Base-by-base conservation (phyloP, 2,113 vertebrate genomes). In the Bungarus multicinctus region DNA sequence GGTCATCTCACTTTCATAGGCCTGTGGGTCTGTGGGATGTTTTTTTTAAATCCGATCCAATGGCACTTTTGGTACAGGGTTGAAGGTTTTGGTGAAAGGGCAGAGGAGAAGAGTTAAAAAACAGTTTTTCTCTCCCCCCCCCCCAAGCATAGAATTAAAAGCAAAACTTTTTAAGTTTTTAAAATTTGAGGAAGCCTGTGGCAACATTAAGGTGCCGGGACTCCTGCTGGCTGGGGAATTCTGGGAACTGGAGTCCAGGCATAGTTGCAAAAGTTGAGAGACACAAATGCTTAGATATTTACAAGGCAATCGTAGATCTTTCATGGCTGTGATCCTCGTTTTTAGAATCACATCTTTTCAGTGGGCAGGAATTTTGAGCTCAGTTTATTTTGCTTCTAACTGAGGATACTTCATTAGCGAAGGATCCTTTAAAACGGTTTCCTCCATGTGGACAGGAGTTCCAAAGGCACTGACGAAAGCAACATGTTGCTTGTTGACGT, bases 11-110 rank as follows among this genome's bases (percentile, higher is more conserved):
- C 0, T 69, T 58, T 7, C 20, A 14, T 1, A 1, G 20, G 43
- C 1, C 5, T 2, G 1, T 34, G 7, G 20, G 43, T 0, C 5
- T 2, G 1, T 34, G 7, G 6, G 1, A 55, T 52, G 27, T 52
- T 87, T 47, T 27, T 27, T 58, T 25, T 0, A 27, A 53, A 81
- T 39, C 69, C 1, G 14, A 14, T 91, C 5, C 53, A n/a, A 45
- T 23, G 34, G 14, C 11, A 39, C 34, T 20, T 39, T 69, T 0
- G 1, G n/a, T 3, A 18, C 18, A 39, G 69, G 12, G 14, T 30
- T 34, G 18, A 34, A 34, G n/a, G n/a, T 20, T 81, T 81, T 39
- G 69, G 16, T 81, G 18, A 20, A 39, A 3, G 12, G 5, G n/a
- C 60, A 64, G 18, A 81, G 47, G 47, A 50, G 8, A 8, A 8